phyloP scores from a whole-genome alignment of 1,140 invertebrate species.

The Bombus consobrinus region DNA sequence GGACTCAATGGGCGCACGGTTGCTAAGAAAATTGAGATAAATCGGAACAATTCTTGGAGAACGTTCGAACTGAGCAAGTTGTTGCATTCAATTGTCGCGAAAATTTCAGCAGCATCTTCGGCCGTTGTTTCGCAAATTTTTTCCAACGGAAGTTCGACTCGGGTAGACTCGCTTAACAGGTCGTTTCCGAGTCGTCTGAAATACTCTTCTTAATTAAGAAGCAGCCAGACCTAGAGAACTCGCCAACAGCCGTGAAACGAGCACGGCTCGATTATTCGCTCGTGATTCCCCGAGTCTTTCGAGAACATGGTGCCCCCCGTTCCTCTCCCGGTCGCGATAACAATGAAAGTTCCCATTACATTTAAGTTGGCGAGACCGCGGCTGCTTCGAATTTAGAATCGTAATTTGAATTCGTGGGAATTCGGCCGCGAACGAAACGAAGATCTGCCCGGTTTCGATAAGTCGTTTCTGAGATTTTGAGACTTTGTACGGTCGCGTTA shows the following conservation, averaged over 20 bases:
- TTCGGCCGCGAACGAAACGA: neutral
- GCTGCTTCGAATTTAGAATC: slow-evolving; percentile 29
- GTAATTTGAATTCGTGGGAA: slow-evolving; percentile 28
- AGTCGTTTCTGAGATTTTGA: neutral
- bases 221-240: neutral
- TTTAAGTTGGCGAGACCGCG: slow-evolving; percentile 23
- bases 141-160: neutral
- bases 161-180: neutral
- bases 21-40: neutral
- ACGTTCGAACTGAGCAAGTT: neutral
- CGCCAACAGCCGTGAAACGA: neutral
- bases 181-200: neutral
- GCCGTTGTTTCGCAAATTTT: neutral
- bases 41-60: neutral
- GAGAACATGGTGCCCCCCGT: neutral
- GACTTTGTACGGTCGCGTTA: neutral
- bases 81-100: neutral
- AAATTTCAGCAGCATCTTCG: neutral
- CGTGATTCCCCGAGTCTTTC: slow-evolving; percentile 11
- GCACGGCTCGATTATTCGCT: slow-evolving; percentile 33
- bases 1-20: neutral
- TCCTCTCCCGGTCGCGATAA: slow-evolving; percentile 8
- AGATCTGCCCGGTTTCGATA: neutral
- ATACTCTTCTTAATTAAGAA: slow-evolving; percentile 34
- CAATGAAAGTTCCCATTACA: slow-evolving; percentile 38